Conservation (phyloP, 2,888 invertebrate species). For the Orchestes rusci region DNA sequence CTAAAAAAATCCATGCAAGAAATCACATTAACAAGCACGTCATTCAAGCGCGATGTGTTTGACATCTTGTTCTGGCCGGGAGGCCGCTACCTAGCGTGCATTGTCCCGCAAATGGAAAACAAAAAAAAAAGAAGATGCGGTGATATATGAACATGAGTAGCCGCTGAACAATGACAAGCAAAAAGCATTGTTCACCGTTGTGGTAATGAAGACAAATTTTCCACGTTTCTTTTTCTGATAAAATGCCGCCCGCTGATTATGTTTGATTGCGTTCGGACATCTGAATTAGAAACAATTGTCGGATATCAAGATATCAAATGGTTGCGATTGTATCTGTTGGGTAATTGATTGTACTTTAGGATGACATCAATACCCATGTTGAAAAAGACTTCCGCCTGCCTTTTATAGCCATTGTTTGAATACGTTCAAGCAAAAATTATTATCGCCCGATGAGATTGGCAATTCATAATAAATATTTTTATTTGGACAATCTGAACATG, state of each 20-base stretch:
- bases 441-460: too few species aligned
- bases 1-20: too few species aligned
- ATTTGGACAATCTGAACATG: too few species aligned
- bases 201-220: constrained; percentile 46
- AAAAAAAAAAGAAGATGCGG: constrained; percentile 24
- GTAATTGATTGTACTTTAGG: constrained; percentile 22
- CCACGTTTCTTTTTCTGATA: constrained; percentile 25
- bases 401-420: too few species aligned
- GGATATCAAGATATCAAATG: constrained; percentile 24
- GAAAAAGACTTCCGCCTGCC: too few species aligned
- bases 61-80: too few species aligned
- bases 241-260: constrained; percentile 32
- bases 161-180: constrained; percentile 38
- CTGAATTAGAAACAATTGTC: constrained; percentile 32
- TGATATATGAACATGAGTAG: constrained; percentile 40
- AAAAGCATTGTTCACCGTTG: constrained; percentile 41
- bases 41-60: too few species aligned
- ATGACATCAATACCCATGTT: constrained; percentile 1
- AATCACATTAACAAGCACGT: too few species aligned
- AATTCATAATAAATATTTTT: too few species aligned
- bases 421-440: too few species aligned
- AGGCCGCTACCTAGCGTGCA: too few species aligned
- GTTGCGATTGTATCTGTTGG: constrained; percentile 13
- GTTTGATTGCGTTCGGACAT: constrained; percentile 34
- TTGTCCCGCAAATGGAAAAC: too few species aligned